These are phyloP conservation scores for Drosophila novamexicana DNA, from an alignment of 1,140 invertebrate species.

Conservation along the genomic window DNA sequence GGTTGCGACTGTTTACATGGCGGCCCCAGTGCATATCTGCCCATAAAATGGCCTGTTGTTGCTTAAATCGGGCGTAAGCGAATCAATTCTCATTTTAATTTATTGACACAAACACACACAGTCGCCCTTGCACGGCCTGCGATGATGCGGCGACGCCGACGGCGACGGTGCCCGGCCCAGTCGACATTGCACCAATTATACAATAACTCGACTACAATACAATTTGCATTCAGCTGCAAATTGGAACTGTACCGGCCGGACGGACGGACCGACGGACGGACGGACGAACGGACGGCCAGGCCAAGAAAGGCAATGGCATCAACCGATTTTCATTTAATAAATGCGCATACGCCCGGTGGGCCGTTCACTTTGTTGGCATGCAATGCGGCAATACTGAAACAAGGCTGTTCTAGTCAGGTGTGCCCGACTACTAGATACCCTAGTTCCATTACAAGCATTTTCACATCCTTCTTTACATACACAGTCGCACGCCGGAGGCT, in stretches of 20 bases:
- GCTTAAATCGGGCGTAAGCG: constrained; percentile 82
- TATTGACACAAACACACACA: constrained; percentile 71
- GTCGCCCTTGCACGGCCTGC: constrained; percentile 2
- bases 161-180: not conserved
- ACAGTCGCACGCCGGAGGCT: too few species aligned
- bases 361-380: constrained; percentile 11
- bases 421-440: too few species aligned
- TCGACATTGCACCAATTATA: constrained; percentile 77
- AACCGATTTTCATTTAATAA: constrained; percentile 75
- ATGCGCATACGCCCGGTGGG: constrained; percentile 69
- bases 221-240: constrained; percentile 80
- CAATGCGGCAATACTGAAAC: constrained; percentile 27
- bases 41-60: constrained; percentile 77
- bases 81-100: constrained; percentile 83
- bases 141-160: not conserved
- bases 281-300: not conserved
- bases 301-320: constrained; percentile 10
- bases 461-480: too few species aligned
- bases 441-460: too few species aligned
- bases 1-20: constrained; percentile 49
- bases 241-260: constrained; percentile 64
- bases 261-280: not conserved
- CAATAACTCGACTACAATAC: constrained; percentile 82
- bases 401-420: too few species aligned
- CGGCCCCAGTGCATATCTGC: constrained; percentile 56